Percentiles rank a stretch among this genome's conserved stretches.
Conservation (phyloP, 2,888 invertebrate genomes). For the Agriotes lineatus region DNA sequence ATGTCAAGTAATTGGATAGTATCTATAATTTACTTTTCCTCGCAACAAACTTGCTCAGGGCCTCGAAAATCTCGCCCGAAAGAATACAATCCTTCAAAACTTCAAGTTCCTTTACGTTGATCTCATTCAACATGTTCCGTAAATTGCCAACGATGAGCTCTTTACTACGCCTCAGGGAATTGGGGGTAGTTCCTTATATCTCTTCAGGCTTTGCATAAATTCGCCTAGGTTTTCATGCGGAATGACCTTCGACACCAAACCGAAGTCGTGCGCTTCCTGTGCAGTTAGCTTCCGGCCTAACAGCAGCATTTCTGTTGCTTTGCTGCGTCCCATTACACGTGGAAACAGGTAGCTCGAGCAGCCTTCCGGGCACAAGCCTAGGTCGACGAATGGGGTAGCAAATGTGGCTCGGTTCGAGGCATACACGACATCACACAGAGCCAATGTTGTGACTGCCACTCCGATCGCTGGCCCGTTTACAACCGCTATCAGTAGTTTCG, state of each 20-base stretch:
- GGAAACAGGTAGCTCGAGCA: constrained; percentile 91
- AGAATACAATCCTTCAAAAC: neutral
- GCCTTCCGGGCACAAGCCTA: constrained; percentile 91
- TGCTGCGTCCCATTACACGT: constrained; percentile 82
- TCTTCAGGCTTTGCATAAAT: too few relatives aligned
- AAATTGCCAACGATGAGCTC: constrained; percentile 74
- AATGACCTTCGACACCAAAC: constrained; percentile 85
- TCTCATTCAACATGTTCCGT: constrained; percentile 72
- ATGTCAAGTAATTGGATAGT: too few relatives aligned
- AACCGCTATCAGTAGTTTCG: constrained; percentile 87
- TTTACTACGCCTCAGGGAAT: constrained; percentile 78
- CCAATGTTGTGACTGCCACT: constrained; percentile 85
- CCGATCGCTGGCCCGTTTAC: constrained; percentile 97
- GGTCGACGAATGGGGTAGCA: constrained; percentile 85
- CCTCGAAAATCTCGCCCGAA: constrained; percentile 2
- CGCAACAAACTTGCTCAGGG: neutral
- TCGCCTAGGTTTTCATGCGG: constrained; percentile 73
- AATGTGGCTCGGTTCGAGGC: constrained; percentile 88
- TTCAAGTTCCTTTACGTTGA: constrained; percentile 77
- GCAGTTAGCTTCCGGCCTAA: constrained; percentile 85
- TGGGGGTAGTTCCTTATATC: too few relatives aligned
- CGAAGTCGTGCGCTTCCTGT: constrained; percentile 80
- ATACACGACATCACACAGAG: constrained; percentile 90
- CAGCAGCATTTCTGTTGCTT: constrained; percentile 68
- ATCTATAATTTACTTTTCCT: constrained; percentile 25